phyloP scores from a whole-genome alignment of 2,888 invertebrate species.

The Ecdyonurus torrentis region DNA sequence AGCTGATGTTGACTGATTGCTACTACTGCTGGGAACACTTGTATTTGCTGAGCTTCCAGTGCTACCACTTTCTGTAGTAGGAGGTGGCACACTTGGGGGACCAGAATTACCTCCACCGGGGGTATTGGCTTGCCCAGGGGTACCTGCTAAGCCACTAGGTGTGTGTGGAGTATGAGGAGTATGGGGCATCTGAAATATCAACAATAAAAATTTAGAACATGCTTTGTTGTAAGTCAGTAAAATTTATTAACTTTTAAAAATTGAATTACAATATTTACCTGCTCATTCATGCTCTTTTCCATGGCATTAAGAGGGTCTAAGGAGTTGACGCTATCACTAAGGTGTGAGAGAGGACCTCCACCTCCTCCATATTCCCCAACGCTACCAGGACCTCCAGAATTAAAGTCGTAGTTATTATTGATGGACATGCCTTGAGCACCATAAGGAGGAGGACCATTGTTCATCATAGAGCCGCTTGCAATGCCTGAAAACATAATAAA shows the following conservation, averaged over 20 bases:
- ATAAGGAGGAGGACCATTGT: conserved; percentile 30
- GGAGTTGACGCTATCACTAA: conserved; percentile 76
- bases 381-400: conserved; percentile 37
- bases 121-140: conserved; percentile 46
- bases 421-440: conserved; percentile 28
- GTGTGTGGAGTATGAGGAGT: conserved; percentile 65
- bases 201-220: no score
- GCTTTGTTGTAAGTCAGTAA: conserved; percentile 16
- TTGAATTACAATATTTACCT: no score
- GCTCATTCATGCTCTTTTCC: conserved; percentile 82
- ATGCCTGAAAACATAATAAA: conserved; percentile 29
- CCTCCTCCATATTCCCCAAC: conserved; percentile 44
- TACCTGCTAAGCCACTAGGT: conserved; percentile 34
- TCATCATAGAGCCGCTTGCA: conserved; percentile 79
- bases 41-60: conserved; percentile 19
- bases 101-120: conserved; percentile 43
- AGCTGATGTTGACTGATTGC: conserved; percentile 26
- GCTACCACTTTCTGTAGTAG: conserved; percentile 28
- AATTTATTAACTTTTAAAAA: neutral
- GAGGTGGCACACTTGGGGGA: conserved; percentile 65
- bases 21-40: conserved; percentile 20
- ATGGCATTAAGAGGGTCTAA: conserved; percentile 82
- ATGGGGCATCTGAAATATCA: conserved; percentile 48
- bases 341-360: conserved; percentile 58
- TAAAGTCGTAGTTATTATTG: conserved; percentile 31